Percentiles rank a stretch among this genome's conserved stretches.
Evolutionary conservation across 2,113 vertebrate species (phyloP).

Genomic region (Crotalus tigris): DNA sequence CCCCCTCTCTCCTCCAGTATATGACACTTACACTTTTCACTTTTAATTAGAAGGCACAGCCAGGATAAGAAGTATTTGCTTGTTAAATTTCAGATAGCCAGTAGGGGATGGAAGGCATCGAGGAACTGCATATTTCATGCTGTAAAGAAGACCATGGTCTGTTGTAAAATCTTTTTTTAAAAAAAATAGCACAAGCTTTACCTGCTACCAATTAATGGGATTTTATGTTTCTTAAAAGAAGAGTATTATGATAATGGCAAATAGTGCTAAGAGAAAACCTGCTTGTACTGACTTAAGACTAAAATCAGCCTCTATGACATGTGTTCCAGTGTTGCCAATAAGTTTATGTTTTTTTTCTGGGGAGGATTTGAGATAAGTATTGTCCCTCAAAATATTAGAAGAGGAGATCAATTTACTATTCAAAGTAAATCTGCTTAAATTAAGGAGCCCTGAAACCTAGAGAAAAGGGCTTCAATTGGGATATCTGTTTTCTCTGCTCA

Average conservation of each 20-base stretch:
- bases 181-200: conserved; percentile 29
- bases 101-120: conserved; percentile 57
- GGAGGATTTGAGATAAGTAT: background rate
- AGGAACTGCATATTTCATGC: conserved; percentile 59
- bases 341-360: no score
- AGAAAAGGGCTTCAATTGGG: background rate
- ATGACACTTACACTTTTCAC: conserved; percentile 62
- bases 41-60: conserved; percentile 65
- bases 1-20: conserved; percentile 48
- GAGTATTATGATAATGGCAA: background rate
- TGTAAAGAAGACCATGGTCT: conserved; percentile 45
- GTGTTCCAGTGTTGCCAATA: background rate
- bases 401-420: background rate
- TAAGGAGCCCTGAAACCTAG: background rate
- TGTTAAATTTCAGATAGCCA: conserved; percentile 62
- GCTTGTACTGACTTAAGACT: background rate
- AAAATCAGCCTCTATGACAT: background rate
- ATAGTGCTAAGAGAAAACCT: background rate
- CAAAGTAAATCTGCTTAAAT: background rate
- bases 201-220: conserved; percentile 25
- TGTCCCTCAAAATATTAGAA: background rate
- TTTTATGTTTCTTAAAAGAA: conserved; percentile 28
- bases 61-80: conserved; percentile 63
- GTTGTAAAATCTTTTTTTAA: conserved; percentile 35
- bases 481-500: background rate